Evolutionary conservation across 1,140 invertebrate genomes (phyloP).

Genomic region (Neuroterus valhalla): DNA sequence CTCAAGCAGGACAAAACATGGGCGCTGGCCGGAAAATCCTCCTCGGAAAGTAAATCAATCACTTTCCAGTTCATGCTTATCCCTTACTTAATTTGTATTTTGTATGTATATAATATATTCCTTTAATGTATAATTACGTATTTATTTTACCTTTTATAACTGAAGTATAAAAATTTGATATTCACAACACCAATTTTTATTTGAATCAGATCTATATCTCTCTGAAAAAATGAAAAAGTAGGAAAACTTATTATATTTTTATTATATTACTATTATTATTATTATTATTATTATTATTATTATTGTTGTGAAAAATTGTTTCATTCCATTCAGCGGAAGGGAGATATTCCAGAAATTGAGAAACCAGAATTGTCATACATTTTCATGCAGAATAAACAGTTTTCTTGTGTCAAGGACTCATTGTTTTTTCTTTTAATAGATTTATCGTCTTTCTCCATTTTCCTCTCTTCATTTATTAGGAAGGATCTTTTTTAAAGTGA

Average conservation of each 20-base stretch:
- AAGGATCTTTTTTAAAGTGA: not conserved
- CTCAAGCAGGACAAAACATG: conserved; percentile 91
- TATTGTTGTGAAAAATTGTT: not conserved
- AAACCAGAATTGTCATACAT: conserved; percentile 6
- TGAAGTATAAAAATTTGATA: conserved; percentile 50
- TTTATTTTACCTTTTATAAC: conserved; percentile 67
- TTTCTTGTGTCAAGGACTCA: not conserved
- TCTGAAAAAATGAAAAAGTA: not conserved
- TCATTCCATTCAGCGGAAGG: not conserved
- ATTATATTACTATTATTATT: no score
- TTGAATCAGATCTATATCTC: not conserved
- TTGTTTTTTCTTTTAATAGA: not conserved
- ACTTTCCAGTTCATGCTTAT: conserved; percentile 44
- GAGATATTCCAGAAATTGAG: not conserved
- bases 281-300: no score
- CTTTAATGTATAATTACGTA: conserved; percentile 36
- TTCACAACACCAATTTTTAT: conserved; percentile 1
- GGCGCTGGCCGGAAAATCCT: conserved; percentile 91
- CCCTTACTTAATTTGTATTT: conserved; percentile 50
- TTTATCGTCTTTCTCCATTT: not conserved
- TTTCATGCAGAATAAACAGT: not conserved
- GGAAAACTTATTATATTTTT: no score
- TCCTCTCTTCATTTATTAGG: not conserved
- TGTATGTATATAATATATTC: conserved; percentile 57
- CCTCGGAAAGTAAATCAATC: conserved; percentile 81